Evolutionary conservation across 1,140 invertebrate species (phyloP).

Genomic region (Drusus annulatus): DNA sequence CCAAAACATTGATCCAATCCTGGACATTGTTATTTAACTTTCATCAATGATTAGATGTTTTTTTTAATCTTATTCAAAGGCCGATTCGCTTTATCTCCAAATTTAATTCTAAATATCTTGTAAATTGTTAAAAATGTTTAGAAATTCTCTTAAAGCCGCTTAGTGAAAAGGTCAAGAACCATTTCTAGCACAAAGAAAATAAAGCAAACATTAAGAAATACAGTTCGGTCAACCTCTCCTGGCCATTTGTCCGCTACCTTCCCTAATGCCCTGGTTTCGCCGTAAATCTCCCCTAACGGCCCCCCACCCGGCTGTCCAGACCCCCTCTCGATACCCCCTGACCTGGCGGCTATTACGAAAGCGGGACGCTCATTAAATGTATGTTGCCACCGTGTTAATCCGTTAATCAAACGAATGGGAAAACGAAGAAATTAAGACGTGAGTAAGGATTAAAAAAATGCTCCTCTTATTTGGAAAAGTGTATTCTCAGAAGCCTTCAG

Average conservation of each 20-base stretch:
- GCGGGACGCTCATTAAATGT: constrained; percentile 29
- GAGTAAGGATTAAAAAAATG: background rate
- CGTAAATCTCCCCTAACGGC: constrained; percentile 22
- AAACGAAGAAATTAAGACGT: constrained; percentile 22
- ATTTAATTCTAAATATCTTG: too few relatives aligned
- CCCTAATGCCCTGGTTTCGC: background rate
- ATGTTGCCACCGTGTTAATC: constrained; percentile 31
- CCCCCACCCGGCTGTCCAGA: background rate
- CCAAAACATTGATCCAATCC: too few relatives aligned
- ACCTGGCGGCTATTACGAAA: background rate
- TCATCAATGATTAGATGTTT: too few relatives aligned
- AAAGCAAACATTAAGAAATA: background rate
- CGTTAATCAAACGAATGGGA: constrained; percentile 18
- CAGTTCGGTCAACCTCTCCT: constrained; percentile 14
- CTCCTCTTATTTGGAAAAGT: background rate
- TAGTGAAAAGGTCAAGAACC: too few relatives aligned
- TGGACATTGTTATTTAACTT: too few relatives aligned
- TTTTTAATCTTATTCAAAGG: too few relatives aligned
- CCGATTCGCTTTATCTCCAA: too few relatives aligned
- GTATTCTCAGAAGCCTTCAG: too few relatives aligned
- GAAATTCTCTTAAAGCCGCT: too few relatives aligned
- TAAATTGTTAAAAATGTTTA: too few relatives aligned
- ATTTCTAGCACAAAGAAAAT: background rate
- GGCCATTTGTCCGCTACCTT: constrained; percentile 14
- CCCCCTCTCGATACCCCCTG: background rate